Evolutionary conservation across 2,113 vertebrate species (phyloP).

Genomic region (Piaya cayana): DNA sequence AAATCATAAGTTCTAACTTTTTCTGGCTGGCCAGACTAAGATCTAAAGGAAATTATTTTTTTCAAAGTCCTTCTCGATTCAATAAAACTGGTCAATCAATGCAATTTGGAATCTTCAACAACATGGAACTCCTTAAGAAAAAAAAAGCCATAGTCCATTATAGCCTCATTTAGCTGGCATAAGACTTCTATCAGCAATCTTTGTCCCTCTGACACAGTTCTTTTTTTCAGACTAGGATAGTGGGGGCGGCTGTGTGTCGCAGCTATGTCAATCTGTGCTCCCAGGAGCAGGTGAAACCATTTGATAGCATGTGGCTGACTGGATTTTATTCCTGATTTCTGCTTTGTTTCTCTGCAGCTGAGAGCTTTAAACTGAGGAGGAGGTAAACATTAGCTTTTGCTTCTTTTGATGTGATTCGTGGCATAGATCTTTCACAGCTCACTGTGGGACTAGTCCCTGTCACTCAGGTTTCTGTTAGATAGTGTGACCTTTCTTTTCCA

Average conservation of each 20-base stretch:
- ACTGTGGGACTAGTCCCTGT: neutral
- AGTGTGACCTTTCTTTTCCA: neutral
- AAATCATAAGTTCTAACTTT: neutral
- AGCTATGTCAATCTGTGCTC: neutral
- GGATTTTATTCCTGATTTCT: neutral
- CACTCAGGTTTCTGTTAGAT: neutral
- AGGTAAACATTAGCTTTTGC: neutral
- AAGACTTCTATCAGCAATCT: neutral
- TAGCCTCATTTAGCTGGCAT: neutral
- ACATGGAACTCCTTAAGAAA: neutral
- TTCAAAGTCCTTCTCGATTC: neutral
- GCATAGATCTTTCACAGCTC: neutral
- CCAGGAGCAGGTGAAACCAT: neutral
- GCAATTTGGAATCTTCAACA: neutral
- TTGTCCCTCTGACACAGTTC: neutral
- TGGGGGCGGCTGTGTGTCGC: neutral
- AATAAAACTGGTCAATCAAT: neutral
- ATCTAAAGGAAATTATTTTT: neutral
- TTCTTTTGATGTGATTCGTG: neutral
- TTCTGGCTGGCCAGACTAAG: neutral
- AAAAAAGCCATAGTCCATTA: neutral
- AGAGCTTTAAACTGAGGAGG: neutral
- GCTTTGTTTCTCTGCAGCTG: neutral
- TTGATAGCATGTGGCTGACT: neutral
- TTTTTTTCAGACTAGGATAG: neutral